These are phyloP conservation scores for Margaritifera margaritifera DNA, from an alignment of 2,888 invertebrate genomes.

Conservation along the genomic window DNA sequence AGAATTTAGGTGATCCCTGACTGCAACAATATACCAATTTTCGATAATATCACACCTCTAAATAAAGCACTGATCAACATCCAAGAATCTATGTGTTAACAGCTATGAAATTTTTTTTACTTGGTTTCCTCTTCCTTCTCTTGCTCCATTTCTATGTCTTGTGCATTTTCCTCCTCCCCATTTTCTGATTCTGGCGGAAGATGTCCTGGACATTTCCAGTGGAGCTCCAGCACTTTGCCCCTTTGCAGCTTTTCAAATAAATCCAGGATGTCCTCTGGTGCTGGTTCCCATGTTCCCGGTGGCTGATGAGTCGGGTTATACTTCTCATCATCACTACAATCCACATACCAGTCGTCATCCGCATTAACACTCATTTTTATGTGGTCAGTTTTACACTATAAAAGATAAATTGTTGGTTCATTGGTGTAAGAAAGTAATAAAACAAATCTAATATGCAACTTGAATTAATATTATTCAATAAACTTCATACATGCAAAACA, in stretches of 20 bases:
- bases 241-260: slow-evolving; percentile 82
- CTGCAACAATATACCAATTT: too few species aligned
- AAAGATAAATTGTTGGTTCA: too few species aligned
- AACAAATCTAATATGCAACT: too few species aligned
- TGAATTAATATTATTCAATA: too few species aligned
- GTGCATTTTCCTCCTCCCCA: slow-evolving; percentile 55
- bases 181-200: slow-evolving; percentile 82
- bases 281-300: slow-evolving; percentile 56
- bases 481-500: too few species aligned
- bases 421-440: too few species aligned
- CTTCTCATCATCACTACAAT: slow-evolving; percentile 56
- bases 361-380: slow-evolving; percentile 5
- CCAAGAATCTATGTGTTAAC: too few species aligned
- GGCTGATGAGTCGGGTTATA: slow-evolving; percentile 42
- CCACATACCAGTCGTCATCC: slow-evolving; percentile 47
- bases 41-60: too few species aligned
- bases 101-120: slow-evolving; percentile 24
- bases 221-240: slow-evolving; percentile 78
- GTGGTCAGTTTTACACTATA: slow-evolving; percentile 2
- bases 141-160: slow-evolving; percentile 58
- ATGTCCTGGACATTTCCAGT: slow-evolving; percentile 88
- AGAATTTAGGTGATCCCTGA: too few species aligned
- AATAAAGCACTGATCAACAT: too few species aligned
- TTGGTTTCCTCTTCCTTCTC: slow-evolving; percentile 53
- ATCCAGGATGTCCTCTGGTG: slow-evolving; percentile 61